These are phyloP conservation scores for Ciconia stormi DNA, from an alignment of 2,113 vertebrate species.

Conservation along the genomic window DNA sequence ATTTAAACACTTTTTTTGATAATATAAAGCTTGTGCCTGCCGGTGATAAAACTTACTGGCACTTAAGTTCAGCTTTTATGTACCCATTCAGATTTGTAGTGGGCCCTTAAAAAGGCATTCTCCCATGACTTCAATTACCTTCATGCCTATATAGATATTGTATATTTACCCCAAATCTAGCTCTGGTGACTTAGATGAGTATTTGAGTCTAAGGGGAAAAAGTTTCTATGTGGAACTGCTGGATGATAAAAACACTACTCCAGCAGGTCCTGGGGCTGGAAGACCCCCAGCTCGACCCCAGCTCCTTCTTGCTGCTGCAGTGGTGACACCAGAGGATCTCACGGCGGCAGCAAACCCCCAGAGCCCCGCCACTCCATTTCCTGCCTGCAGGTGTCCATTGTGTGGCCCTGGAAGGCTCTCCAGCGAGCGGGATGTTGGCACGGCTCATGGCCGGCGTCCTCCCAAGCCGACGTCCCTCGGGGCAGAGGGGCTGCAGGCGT, in stretches of 20 bases:
- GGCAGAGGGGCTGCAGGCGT: background rate
- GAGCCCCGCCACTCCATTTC: accelerated
- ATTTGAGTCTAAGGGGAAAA: background rate
- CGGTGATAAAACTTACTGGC: background rate
- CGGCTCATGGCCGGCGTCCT: background rate
- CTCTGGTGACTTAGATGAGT: background rate
- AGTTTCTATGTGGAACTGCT: background rate
- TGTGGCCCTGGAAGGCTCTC: background rate
- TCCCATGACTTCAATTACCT: background rate
- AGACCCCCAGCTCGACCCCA: background rate
- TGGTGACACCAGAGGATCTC: background rate
- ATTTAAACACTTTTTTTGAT: slow-evolving; percentile 16
- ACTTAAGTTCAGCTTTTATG: background rate
- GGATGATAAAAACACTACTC: background rate
- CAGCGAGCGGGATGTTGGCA: accelerated
- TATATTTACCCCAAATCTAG: background rate
- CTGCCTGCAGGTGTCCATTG: background rate
- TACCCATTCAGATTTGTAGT: background rate
- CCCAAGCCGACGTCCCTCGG: background rate
- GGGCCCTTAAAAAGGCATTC: background rate
- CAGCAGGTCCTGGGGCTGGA: background rate
- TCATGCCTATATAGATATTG: background rate
- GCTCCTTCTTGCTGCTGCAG: background rate
- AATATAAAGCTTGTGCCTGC: background rate
- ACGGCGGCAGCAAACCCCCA: background rate